These are phyloP conservation scores for Bhutanitis thaidina DNA, from an alignment of 2,888 invertebrate genomes.

Conservation along the genomic window DNA sequence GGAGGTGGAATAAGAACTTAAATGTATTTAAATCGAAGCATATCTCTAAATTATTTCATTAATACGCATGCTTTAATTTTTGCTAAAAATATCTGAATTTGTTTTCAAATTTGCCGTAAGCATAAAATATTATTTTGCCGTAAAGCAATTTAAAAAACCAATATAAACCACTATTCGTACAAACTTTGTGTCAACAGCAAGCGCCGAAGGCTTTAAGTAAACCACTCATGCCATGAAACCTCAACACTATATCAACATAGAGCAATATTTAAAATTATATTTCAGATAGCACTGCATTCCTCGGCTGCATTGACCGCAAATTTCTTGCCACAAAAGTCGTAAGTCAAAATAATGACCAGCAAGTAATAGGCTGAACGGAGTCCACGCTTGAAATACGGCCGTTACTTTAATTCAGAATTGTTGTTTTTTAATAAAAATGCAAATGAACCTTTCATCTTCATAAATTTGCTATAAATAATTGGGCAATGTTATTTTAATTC, in stretches of 20 bases:
- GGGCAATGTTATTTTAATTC: slow-evolving; percentile 3
- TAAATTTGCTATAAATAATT: slow-evolving; percentile 20
- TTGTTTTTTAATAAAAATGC: slow-evolving; percentile 26
- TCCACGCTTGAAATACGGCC: slow-evolving; percentile 19
- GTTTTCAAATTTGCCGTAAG: not conserved
- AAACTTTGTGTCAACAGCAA: slow-evolving; percentile 15
- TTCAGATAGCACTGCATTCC: slow-evolving; percentile 65
- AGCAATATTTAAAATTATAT: slow-evolving; percentile 62
- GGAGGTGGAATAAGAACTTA: no score
- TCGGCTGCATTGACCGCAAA: slow-evolving; percentile 72
- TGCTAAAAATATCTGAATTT: no score
- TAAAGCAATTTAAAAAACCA: slow-evolving; percentile 12
- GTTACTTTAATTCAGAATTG: slow-evolving; percentile 20
- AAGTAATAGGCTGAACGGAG: slow-evolving; percentile 50
- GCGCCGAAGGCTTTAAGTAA: slow-evolving; percentile 25
- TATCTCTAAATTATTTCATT: no score
- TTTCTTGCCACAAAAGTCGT: slow-evolving; percentile 59
- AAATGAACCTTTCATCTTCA: slow-evolving; percentile 25
- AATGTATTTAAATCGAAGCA: no score
- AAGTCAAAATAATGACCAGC: slow-evolving; percentile 76
- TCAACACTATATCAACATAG: slow-evolving; percentile 54
- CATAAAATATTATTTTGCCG: slow-evolving; percentile 26
- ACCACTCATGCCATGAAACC: slow-evolving; percentile 42
- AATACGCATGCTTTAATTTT: no score
- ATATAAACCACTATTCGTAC: slow-evolving; percentile 5